These are phyloP conservation scores for Hoplostethus atlanticus DNA, from an alignment of 2,797 vertebrate genomes.

Conservation along the genomic window DNA sequence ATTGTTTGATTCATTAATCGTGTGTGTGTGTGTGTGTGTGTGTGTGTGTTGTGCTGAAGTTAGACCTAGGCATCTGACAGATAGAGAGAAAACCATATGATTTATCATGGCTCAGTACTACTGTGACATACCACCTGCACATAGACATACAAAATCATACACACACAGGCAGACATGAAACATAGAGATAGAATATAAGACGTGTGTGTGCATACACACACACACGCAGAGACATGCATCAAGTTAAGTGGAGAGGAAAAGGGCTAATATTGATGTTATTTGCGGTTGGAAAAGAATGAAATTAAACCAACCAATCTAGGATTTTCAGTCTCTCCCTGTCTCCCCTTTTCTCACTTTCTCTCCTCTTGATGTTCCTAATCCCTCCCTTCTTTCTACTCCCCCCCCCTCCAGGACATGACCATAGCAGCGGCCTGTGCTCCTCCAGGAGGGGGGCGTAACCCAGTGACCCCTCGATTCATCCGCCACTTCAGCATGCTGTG, in stretches of 20 bases:
- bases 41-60: not conserved
- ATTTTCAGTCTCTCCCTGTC: not conserved
- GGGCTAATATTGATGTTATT: too few species aligned
- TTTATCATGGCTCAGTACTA: not conserved
- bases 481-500: conserved; percentile 91
- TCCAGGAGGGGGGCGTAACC: conserved; percentile 90
- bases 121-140: not conserved
- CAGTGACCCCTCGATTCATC: conserved; percentile 89
- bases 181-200: too few species aligned
- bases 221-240: not conserved
- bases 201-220: not conserved
- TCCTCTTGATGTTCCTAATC: not conserved
- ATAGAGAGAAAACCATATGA: not conserved
- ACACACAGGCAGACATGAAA: not conserved
- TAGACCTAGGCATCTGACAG: not conserved
- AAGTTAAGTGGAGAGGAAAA: too few species aligned
- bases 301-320: not conserved
- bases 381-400: not conserved
- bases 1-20: not conserved
- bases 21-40: not conserved
- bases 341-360: not conserved
- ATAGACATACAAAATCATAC: conserved; percentile 7
- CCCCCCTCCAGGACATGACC: conserved; percentile 83
- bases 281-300: not conserved
- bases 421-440: conserved; percentile 88